phyloP scores from a whole-genome alignment of 1,140 invertebrate species.

The Zaprionus vittiger region DNA sequence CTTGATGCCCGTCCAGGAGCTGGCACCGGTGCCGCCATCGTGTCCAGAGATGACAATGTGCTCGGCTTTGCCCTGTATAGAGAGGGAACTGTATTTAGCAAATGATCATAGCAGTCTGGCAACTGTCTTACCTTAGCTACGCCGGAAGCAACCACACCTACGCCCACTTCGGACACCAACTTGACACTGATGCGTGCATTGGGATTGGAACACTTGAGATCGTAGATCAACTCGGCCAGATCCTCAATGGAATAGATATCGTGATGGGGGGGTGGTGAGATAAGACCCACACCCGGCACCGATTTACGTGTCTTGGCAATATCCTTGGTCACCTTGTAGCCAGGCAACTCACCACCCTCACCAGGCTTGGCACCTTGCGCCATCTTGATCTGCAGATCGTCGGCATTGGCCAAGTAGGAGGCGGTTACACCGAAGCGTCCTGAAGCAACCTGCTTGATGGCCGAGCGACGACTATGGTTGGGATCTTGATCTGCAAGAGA shows the following conservation, averaged over 20 bases:
- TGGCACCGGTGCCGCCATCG: slow-evolving; percentile 99
- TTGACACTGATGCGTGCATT: slow-evolving; percentile 98
- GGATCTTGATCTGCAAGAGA: slow-evolving; percentile 87
- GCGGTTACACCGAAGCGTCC: slow-evolving; percentile 99
- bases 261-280: slow-evolving; percentile 99
- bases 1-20: slow-evolving; percentile 98
- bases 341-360: slow-evolving; percentile 96
- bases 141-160: slow-evolving; percentile 98
- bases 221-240: slow-evolving; percentile 98
- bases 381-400: slow-evolving; percentile 99
- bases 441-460: slow-evolving; percentile 97
- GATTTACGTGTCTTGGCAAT: slow-evolving; percentile 98
- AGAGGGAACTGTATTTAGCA: background rate
- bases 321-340: slow-evolving; percentile 94
- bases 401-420: slow-evolving; percentile 97
- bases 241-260: slow-evolving; percentile 99
- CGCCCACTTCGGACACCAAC: slow-evolving; percentile 98
- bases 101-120: background rate
- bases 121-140: slow-evolving; percentile 93
- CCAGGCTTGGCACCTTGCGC: slow-evolving; percentile 99
- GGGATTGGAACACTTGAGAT: slow-evolving; percentile 99
- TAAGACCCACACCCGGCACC: slow-evolving; percentile 98
- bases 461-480: slow-evolving; percentile 90
- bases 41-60: slow-evolving; percentile 99
- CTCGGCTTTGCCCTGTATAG: slow-evolving; percentile 95